phyloP scores from a whole-genome alignment of 2,888 invertebrate genomes.

The Ctena decussata region DNA sequence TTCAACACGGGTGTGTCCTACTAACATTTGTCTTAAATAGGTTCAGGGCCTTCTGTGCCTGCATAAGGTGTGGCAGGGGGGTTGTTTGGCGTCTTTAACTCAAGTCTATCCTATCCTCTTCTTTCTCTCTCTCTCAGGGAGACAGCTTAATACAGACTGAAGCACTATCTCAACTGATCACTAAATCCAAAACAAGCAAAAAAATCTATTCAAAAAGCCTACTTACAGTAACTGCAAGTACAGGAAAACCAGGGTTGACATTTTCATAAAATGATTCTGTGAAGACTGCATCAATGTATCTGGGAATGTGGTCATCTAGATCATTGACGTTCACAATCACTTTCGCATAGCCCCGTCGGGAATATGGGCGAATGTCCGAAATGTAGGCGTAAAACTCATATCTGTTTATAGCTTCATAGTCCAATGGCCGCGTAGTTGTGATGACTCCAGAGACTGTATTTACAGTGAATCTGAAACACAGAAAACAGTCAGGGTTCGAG shows the following conservation, averaged over 20 bases:
- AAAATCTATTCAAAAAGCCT: no score
- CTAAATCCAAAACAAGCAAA: no score
- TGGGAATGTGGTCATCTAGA: constrained; percentile 80
- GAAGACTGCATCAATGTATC: constrained; percentile 54
- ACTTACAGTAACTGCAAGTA: constrained; percentile 69
- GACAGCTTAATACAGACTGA: no score
- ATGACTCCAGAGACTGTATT: constrained; percentile 59
- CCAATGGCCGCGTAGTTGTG: constrained; percentile 64
- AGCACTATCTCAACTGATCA: no score
- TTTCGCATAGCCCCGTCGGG: constrained; percentile 63
- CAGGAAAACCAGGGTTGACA: constrained; percentile 48
- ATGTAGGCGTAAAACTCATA: constrained; percentile 71
- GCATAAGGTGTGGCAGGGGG: no score
- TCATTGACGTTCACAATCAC: constrained; percentile 73
- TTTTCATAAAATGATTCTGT: constrained; percentile 71
- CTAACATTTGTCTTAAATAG: no score
- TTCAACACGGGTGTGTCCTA: no score
- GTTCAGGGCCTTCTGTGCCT: no score
- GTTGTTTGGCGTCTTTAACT: no score
- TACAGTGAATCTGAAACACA: constrained; percentile 47
- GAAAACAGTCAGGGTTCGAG: no score
- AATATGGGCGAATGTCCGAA: constrained; percentile 56
- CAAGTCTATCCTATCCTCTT: no score
- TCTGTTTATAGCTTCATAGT: constrained; percentile 68
- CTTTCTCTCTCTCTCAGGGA: no score